Conservation (phyloP, 1,140 invertebrate species). For the Camponotus pennsylvanicus region DNA sequence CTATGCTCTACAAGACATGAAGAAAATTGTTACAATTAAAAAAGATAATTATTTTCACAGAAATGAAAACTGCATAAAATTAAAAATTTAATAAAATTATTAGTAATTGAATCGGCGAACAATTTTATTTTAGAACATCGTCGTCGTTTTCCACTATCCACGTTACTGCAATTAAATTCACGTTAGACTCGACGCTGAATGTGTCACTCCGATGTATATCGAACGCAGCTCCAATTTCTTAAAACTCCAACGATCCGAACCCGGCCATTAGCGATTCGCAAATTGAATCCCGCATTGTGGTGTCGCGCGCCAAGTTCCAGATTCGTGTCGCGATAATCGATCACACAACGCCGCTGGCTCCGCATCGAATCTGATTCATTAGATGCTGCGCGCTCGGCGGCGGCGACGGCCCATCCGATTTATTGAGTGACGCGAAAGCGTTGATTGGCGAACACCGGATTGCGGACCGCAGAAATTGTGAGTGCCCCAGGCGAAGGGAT, state of each 20-base stretch:
- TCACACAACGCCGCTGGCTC: slow-evolving; percentile 27
- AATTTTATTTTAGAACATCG: not conserved
- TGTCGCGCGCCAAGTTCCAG: slow-evolving; percentile 53
- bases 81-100: not conserved
- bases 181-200: not conserved
- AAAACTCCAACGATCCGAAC: slow-evolving; percentile 22
- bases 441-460: slow-evolving; percentile 70
- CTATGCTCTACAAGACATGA: not conserved
- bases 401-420: slow-evolving; percentile 52
- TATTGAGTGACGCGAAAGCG: slow-evolving; percentile 63
- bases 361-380: slow-evolving; percentile 68
- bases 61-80: not conserved
- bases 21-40: not conserved
- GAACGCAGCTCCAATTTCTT: slow-evolving; percentile 35
- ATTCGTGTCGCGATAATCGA: slow-evolving; percentile 51
- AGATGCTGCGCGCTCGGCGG: slow-evolving; percentile 32
- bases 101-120: not conserved
- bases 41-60: not conserved
- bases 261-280: slow-evolving; percentile 37
- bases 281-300: slow-evolving; percentile 53
- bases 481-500: slow-evolving; percentile 69
- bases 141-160: not conserved
- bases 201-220: not conserved
- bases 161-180: not conserved
- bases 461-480: slow-evolving; percentile 62